Evolutionary conservation across 2,888 invertebrate genomes (phyloP).

Genomic region (Chrysomela aeneicollis): DNA sequence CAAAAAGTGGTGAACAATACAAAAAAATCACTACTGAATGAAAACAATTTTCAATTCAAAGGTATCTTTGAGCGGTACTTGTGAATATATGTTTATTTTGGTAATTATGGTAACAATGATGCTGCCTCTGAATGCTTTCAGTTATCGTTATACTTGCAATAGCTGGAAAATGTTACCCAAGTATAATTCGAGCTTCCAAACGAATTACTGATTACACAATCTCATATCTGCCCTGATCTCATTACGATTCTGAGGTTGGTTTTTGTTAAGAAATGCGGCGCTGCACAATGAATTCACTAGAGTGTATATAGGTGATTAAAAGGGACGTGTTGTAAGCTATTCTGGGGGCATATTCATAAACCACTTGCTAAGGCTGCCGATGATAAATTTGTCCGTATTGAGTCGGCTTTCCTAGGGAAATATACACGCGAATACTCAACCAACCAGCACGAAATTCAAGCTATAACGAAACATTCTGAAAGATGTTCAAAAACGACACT

Average conservation of each 20-base stretch:
- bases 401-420: not conserved
- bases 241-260: not conserved
- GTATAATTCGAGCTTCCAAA: not conserved
- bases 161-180: not conserved
- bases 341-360: not conserved
- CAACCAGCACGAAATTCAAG: constrained; percentile 14
- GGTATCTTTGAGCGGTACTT: too few species aligned
- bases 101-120: too few species aligned
- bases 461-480: constrained; percentile 28
- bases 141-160: not conserved
- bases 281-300: not conserved
- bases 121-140: too few species aligned
- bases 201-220: not conserved
- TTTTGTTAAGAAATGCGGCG: not conserved
- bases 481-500: constrained; percentile 29
- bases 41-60: too few species aligned
- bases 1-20: too few species aligned
- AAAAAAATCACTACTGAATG: too few species aligned
- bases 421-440: constrained; percentile 20
- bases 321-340: not conserved
- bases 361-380: not conserved
- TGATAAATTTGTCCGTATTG: not conserved
- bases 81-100: too few species aligned
- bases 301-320: not conserved
- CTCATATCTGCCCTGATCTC: not conserved